Evolutionary conservation across 2,113 vertebrate species (phyloP).

Genomic region (Pterocles orientalis): DNA sequence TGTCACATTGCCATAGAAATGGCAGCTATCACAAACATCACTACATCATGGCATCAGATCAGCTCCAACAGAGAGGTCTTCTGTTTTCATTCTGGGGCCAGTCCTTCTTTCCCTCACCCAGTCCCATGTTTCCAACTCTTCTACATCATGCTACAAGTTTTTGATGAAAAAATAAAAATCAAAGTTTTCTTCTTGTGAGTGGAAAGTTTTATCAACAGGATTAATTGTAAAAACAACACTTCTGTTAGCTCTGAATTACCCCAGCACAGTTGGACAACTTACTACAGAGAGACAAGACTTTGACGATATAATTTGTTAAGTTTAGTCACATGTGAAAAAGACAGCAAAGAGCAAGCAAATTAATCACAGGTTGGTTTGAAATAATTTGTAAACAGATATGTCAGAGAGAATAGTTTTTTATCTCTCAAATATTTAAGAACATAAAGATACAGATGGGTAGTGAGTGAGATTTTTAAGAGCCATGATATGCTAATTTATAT

Average conservation of each 20-base stretch:
- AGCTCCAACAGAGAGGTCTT: neutral
- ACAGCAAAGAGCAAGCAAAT: neutral
- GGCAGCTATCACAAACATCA: conserved; percentile 32
- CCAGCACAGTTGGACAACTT: neutral
- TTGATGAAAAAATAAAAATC: neutral
- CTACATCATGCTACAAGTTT: neutral
- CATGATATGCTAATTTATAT: neutral
- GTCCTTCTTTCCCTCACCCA: neutral
- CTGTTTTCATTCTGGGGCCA: neutral
- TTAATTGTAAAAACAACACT: neutral
- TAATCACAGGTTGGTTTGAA: neutral
- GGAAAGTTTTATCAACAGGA: neutral
- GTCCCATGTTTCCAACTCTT: neutral
- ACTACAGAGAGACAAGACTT: neutral
- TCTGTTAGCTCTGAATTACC: neutral
- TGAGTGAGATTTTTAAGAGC: conserved; percentile 41
- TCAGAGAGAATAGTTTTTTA: neutral
- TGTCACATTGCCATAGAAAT: conserved; percentile 21
- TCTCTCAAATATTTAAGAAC: neutral
- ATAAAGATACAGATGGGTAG: conserved; percentile 40
- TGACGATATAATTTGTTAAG: neutral
- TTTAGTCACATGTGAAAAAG: neutral
- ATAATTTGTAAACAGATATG: neutral
- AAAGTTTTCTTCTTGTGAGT: neutral
- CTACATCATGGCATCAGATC: neutral